Evolutionary conservation across 2,113 vertebrate genomes (phyloP).

Genomic region (Crotalus helleri): DNA sequence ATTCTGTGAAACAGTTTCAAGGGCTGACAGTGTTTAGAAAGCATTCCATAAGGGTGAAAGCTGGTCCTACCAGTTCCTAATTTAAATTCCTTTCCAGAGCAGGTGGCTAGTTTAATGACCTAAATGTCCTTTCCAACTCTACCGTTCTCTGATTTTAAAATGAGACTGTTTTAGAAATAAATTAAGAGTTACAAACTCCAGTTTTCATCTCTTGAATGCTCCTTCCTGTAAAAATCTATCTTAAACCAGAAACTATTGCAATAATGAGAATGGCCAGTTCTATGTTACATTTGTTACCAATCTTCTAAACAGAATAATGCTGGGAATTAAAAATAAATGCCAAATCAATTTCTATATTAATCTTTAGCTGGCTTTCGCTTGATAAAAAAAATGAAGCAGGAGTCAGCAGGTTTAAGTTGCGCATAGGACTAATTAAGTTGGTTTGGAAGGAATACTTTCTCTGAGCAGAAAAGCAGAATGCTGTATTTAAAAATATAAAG

Average conservation of each 20-base stretch:
- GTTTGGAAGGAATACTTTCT: not conserved
- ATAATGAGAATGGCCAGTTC: not conserved
- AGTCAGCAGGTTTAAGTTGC: not conserved
- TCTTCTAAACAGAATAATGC: not conserved
- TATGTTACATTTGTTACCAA: not conserved
- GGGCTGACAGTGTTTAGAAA: not conserved
- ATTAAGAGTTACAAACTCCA: not conserved
- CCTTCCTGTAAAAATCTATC: not conserved
- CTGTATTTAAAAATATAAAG: not conserved
- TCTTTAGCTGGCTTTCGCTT: not conserved
- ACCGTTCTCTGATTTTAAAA: not conserved
- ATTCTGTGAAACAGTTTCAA: not conserved
- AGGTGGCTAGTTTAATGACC: not conserved
- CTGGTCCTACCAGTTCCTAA: not conserved
- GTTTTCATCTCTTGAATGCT: not conserved
- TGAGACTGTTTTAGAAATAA: not conserved
- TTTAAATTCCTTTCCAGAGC: not conserved
- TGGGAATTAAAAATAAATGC: not conserved
- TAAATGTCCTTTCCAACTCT: not conserved
- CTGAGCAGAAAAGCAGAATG: not conserved
- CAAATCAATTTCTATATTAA: not conserved
- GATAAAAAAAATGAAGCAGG: not conserved
- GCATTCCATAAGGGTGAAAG: not conserved
- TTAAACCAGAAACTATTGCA: not conserved
- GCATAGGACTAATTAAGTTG: not conserved